Percentiles rank a stretch among this genome's conserved stretches.
Conservation (phyloP, 2,888 invertebrate genomes). For the Drosophila eohydei region DNA sequence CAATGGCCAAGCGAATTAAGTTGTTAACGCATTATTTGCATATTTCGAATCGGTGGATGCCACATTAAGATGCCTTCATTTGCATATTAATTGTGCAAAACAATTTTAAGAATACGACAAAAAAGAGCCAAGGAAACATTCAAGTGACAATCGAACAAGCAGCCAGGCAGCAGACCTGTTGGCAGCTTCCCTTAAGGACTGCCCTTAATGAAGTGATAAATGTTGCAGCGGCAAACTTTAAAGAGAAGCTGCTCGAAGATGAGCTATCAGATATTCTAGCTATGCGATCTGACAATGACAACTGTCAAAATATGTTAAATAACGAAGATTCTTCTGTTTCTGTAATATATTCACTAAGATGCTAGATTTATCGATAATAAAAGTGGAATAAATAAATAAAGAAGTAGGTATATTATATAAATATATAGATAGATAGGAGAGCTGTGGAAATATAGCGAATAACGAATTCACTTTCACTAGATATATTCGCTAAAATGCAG, state of each 20-base stretch:
- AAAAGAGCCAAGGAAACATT: conserved; percentile 29
- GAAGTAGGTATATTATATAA: too few species aligned
- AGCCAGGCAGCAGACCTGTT: conserved; percentile 8
- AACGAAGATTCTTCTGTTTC: neutral
- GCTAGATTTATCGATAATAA: neutral
- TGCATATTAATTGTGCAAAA: conserved; percentile 83
- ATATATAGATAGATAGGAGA: neutral
- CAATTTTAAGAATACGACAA: conserved; percentile 55
- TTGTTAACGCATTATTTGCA: conserved; percentile 84
- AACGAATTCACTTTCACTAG: too few species aligned
- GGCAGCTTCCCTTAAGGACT: conserved; percentile 19
- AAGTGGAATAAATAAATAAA: too few species aligned
- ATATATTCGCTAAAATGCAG: neutral
- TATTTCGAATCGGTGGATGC: conserved; percentile 73
- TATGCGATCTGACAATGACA: conserved; percentile 48
- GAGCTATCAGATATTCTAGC: conserved; percentile 47
- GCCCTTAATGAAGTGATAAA: conserved; percentile 76
- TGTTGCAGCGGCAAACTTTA: conserved; percentile 54
- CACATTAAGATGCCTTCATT: conserved; percentile 80
- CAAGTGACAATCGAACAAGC: conserved; percentile 61
- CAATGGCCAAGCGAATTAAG: conserved; percentile 79
- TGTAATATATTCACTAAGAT: neutral
- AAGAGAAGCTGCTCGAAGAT: conserved; percentile 31
- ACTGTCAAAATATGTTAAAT: conserved; percentile 51
- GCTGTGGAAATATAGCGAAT: too few species aligned